Conservation (phyloP, 2,797 vertebrate genomes). For the Aplochiton taeniatus region DNA sequence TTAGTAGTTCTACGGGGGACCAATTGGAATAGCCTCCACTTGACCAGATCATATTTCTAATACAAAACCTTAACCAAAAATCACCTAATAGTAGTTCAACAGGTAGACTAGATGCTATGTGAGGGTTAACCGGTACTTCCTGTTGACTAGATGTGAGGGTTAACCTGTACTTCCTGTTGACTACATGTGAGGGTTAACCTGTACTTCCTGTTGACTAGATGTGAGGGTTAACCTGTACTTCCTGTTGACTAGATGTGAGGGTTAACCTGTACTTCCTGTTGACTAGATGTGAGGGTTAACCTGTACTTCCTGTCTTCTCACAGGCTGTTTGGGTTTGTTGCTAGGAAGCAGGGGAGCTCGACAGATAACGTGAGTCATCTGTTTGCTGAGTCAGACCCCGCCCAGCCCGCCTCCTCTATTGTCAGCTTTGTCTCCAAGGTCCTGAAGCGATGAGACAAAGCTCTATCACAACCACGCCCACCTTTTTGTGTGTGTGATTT, state of each 20-base stretch:
- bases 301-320: constrained; percentile 8
- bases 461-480: constrained; percentile 66
- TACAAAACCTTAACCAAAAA: too few relatives aligned
- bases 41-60: too few relatives aligned
- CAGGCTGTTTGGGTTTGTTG: constrained; percentile 96
- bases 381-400: constrained; percentile 93
- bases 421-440: constrained; percentile 93
- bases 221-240: too few relatives aligned
- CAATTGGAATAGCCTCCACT: too few relatives aligned
- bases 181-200: too few relatives aligned
- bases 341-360: constrained; percentile 96
- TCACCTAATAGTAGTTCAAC: too few relatives aligned
- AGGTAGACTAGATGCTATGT: too few relatives aligned
- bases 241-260: background rate
- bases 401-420: constrained; percentile 91
- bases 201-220: too few relatives aligned
- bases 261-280: background rate
- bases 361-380: constrained; percentile 98
- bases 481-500: constrained; percentile 42
- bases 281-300: background rate
- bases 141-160: too few relatives aligned
- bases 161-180: too few relatives aligned
- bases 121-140: too few relatives aligned
- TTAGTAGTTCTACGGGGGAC: too few relatives aligned
- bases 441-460: constrained; percentile 79